Evolutionary conservation across 2,113 vertebrate genomes (phyloP), one percentile per base, ranked within the genome.

Genomic region (Setophaga petechia): DNA sequence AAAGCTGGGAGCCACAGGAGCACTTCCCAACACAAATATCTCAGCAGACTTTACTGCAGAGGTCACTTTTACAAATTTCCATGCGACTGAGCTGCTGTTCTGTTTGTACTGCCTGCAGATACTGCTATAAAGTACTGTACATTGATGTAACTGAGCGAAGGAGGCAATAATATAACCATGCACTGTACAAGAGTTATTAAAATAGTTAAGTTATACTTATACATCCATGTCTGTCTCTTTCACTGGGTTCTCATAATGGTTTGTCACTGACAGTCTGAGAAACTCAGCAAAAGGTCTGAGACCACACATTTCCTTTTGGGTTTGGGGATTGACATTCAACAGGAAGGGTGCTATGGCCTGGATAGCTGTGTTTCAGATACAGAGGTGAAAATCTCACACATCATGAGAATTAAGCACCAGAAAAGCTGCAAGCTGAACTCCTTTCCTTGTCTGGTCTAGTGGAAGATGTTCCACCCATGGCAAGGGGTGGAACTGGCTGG

Each of bases 131-230:
- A 66, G 80, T 46, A 65, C 91, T 97, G 95, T 96, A 89, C 89
- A 54, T 6, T 47, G 13, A 44, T 79, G 88, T 89, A 82, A 84
- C 20, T 75, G 90, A 89, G 54, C 20, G 1, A 90, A 96, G 93
- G 88, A 92, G 44, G 79, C 47, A 90, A 84, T 88, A 31, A 86
- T 75, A 54, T 75, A 93, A 89, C 90, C 96, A 58, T 76, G 90
- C 93, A 94, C 93, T 96, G 80, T 89, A 54, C 87, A 89, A 94
- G 95, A 96, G 86, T 97, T 92, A 96, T 96, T 96, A 96, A 96
- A 97, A 94, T 89, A 92, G 95, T 35, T 97, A 96, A 96, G 83
- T 96, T 97, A 95, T 96, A 93, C 65, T 68, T 78, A 12, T 39
- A 86, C 83, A 54, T 8, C 49, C 33, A 33, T 44, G 17, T 84